Base-by-base conservation (phyloP, 2,113 vertebrate genomes). In the Eubucco bourcierii region DNA sequence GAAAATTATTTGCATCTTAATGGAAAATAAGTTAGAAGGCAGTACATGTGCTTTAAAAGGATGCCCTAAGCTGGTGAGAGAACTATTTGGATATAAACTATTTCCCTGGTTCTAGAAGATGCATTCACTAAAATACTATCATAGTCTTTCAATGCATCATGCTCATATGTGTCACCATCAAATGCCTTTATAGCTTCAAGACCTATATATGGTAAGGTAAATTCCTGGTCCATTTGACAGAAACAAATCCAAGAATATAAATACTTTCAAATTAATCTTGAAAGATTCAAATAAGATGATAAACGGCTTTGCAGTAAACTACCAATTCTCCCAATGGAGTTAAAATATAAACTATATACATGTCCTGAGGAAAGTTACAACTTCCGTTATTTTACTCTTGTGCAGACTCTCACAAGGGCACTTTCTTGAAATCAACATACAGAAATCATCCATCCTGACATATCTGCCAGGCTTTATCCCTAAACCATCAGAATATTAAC, bases 361-460 rank as follows among this genome's bases (percentile, higher is more conserved):
- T 27, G 9, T 79, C 63, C 13, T 68, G 28, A 88, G 37, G 23
- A 91, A 90, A 91, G 29, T 72, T 15, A 4, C 60, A 88, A 84
- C 20, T 39, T 63, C 56, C 29, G 60, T 78, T 80, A 61, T 61
- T 85, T 61, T 71, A 31, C 44, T 74, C 23, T 84, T 93, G 14
- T 87, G 53, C 4, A 4, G 50, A 68, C 15, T 72, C 25, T 39
- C 33, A 88, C 73, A 77, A 90, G 83, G 78, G 44, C 52, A 84
- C 29, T 95, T 94, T 76, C 74, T 82, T 76, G 79, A 95, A 95
- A 95, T 95, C 80, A 93, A 87, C 94, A 88, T 73, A 44, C 34
- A 88, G 84, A 82, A 95, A 68, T 53, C 73, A 81, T 87, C 76
- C 50, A 80, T 65, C 23, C 34, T 93, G 87, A 88, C 82, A 78